Evolutionary conservation across 2,113 vertebrate species (phyloP).

Genomic region (Gallinago undulata): DNA sequence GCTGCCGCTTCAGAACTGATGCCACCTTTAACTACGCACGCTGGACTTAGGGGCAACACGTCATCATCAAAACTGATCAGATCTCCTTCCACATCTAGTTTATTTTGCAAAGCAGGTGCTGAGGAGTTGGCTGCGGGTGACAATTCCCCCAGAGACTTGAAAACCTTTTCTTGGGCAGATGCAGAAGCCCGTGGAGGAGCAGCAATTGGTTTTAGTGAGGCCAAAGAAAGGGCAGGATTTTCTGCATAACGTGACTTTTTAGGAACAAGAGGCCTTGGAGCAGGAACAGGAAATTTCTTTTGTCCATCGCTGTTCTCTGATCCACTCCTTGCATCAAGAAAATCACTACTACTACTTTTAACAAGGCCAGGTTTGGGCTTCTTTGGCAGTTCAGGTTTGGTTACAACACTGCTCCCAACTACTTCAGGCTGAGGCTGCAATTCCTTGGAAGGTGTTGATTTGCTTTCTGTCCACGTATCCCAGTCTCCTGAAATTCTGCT

Average conservation of each 20-base stretch:
- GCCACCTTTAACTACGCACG: slow-evolving; percentile 41
- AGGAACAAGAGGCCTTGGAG: slow-evolving; percentile 76
- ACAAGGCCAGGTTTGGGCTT: slow-evolving; percentile 74
- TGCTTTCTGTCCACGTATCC: slow-evolving; percentile 62
- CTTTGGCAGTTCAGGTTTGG: slow-evolving; percentile 83
- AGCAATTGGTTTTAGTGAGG: slow-evolving; percentile 49
- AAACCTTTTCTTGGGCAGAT: slow-evolving; percentile 69
- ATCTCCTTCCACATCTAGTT: slow-evolving; percentile 68
- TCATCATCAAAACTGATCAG: slow-evolving; percentile 85
- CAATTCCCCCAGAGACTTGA: slow-evolving; percentile 66
- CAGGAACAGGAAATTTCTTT: slow-evolving; percentile 66
- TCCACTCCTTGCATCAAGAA: slow-evolving; percentile 54
- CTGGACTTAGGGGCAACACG: slow-evolving; percentile 56
- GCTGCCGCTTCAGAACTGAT: slow-evolving; percentile 58
- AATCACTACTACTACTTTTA: slow-evolving; percentile 65
- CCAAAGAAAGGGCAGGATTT: slow-evolving; percentile 37
- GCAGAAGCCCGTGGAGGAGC: slow-evolving; percentile 63
- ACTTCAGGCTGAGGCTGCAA: slow-evolving; percentile 41
- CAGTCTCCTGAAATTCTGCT: slow-evolving; percentile 72
- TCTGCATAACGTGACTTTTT: slow-evolving; percentile 73
- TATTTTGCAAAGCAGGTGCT: slow-evolving; percentile 45
- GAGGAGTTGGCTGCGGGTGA: background rate
- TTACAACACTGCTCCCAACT: slow-evolving; percentile 26
- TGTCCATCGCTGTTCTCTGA: slow-evolving; percentile 1
- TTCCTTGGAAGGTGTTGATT: slow-evolving; percentile 59